phyloP scores from a whole-genome alignment of 1,140 invertebrate genomes.

The Lasioglossum albipes region DNA sequence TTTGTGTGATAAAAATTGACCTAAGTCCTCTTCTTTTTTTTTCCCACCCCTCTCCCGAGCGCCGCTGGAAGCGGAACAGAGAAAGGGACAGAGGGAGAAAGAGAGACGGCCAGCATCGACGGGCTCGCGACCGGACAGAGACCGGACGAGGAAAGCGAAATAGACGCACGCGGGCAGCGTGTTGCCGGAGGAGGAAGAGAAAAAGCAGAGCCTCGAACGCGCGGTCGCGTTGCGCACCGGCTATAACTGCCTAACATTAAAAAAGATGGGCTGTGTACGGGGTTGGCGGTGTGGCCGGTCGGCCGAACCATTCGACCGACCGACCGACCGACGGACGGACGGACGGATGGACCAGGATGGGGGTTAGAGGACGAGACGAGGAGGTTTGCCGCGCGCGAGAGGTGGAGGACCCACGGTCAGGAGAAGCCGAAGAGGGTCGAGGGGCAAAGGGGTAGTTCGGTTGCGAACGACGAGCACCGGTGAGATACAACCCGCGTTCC shows the following conservation, averaged over 20 bases:
- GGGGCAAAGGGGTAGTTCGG: conserved; percentile 54
- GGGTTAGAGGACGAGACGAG: conserved; percentile 45
- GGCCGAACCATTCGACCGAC: conserved; percentile 6
- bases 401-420: too few relatives aligned
- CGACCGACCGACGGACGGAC: conserved; percentile 27
- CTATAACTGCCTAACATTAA: conserved; percentile 81
- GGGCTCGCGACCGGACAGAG: background rate
- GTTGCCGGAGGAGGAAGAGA: background rate
- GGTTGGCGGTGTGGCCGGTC: conserved; percentile 60
- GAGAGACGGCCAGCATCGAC: background rate
- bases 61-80: background rate
- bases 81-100: background rate
- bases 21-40: conserved; percentile 77
- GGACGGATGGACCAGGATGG: conserved; percentile 55
- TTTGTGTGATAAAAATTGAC: conserved; percentile 81
- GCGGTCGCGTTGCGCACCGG: conserved; percentile 70
- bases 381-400: too few relatives aligned
- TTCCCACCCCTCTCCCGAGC: conserved; percentile 22
- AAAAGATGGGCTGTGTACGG: conserved; percentile 80
- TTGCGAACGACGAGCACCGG: conserved; percentile 63
- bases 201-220: background rate
- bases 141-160: conserved; percentile 21
- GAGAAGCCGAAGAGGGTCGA: conserved; percentile 45
- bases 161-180: conserved; percentile 1
- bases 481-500: conserved; percentile 65